These are phyloP conservation scores for Cryptocephalus primarius DNA, from an alignment of 2,888 invertebrate genomes.

Conservation along the genomic window DNA sequence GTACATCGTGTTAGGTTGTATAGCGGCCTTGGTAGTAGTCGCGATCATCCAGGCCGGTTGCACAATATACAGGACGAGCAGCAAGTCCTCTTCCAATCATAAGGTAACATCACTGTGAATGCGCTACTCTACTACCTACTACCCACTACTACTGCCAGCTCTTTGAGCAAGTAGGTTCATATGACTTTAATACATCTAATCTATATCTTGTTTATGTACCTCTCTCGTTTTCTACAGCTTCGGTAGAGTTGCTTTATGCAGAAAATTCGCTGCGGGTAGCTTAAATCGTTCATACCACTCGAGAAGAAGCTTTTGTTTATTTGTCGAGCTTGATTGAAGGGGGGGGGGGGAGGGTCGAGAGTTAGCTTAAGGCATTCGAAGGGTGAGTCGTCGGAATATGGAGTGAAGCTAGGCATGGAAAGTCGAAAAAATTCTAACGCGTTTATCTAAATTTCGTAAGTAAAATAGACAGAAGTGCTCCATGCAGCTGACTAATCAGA, in stretches of 20 bases:
- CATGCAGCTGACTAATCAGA: too few relatives aligned
- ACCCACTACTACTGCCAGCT: constrained; percentile 9
- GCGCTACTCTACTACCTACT: constrained; percentile 7
- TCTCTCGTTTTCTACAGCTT: neutral
- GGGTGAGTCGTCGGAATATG: too few relatives aligned
- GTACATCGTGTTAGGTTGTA: constrained; percentile 73
- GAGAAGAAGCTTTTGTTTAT: too few relatives aligned
- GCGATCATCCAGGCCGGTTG: constrained; percentile 76
- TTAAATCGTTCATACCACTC: too few relatives aligned
- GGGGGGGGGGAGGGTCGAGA: too few relatives aligned
- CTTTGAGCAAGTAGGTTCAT: constrained; percentile 29
- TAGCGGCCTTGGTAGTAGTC: constrained; percentile 66
- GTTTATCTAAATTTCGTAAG: too few relatives aligned
- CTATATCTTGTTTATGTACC: constrained; percentile 3
- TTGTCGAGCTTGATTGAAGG: too few relatives aligned
- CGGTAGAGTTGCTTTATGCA: neutral
- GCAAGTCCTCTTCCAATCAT: constrained; percentile 45
- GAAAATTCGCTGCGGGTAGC: too few relatives aligned
- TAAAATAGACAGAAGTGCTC: too few relatives aligned
- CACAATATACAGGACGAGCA: constrained; percentile 62
- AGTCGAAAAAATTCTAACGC: too few relatives aligned
- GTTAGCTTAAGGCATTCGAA: too few relatives aligned
- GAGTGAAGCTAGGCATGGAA: too few relatives aligned
- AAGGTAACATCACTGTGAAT: constrained; percentile 52
- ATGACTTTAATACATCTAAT: constrained; percentile 5